Conservation (phyloP, 2,113 vertebrate genomes). For the Mellivora capensis region DNA sequence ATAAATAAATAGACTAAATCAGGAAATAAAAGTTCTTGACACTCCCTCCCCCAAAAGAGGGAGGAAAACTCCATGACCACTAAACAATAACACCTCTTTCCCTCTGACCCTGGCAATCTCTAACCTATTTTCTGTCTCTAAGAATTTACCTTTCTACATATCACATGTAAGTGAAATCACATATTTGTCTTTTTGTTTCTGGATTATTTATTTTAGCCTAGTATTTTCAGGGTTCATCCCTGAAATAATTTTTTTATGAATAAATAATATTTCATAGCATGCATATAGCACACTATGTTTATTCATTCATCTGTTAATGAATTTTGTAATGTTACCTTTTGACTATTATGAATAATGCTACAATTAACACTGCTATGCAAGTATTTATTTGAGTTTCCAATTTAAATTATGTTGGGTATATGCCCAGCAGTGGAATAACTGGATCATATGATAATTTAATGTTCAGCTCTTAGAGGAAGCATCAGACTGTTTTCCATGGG, state of each 20-base stretch:
- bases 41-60: neutral
- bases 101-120: neutral
- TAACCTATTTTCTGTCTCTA: neutral
- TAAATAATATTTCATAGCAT: neutral
- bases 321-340: neutral
- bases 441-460: neutral
- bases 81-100: neutral
- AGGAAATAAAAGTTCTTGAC: conserved; percentile 32
- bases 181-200: neutral
- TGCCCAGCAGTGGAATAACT: neutral
- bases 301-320: neutral
- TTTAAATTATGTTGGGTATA: neutral
- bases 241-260: neutral
- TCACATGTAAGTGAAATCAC: neutral
- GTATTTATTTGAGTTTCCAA: neutral
- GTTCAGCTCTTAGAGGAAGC: neutral
- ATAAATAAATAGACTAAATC: neutral
- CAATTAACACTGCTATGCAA: neutral
- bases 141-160: neutral
- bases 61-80: neutral
- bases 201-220: neutral
- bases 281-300: neutral
- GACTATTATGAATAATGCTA: neutral
- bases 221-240: neutral
- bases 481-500: neutral